A percentile compares a stretch with the other conserved stretches of the same genome.
Conservation (phyloP, 2,113 vertebrate genomes). For the Crotophaga sulcirostris region DNA sequence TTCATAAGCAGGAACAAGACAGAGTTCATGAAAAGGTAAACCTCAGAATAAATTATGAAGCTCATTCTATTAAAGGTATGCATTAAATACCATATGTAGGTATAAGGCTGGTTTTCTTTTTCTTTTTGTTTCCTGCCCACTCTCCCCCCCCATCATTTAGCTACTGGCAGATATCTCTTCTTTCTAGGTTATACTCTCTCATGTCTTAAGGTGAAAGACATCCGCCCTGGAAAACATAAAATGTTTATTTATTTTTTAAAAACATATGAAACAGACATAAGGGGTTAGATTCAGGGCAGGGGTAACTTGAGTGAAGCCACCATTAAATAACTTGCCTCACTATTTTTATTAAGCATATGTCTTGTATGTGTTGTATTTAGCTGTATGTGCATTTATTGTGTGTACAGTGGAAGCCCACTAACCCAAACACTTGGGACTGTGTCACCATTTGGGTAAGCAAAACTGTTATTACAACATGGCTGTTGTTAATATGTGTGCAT, state of each 20-base stretch:
- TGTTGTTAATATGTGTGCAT: not conserved
- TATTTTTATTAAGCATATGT: not conserved
- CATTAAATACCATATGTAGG: constrained; percentile 63
- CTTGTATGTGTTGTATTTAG: not conserved
- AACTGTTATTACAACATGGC: rapidly evolving
- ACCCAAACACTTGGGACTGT: not conserved
- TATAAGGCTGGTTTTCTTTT: not conserved
- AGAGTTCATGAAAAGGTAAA: constrained; percentile 72
- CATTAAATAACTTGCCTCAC: not conserved
- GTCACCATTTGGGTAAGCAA: not conserved
- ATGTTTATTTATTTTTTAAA: not conserved
- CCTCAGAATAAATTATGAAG: constrained; percentile 68
- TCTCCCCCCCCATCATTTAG: not conserved
- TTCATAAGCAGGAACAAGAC: constrained; percentile 57
- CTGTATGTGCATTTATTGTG: not conserved
- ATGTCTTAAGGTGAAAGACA: not conserved
- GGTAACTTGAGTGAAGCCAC: not conserved
- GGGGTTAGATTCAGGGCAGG: not conserved
- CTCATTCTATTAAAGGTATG: constrained; percentile 37
- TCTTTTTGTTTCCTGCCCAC: not conserved
- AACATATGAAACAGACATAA: not conserved
- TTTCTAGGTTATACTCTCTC: not conserved
- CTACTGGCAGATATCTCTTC: not conserved
- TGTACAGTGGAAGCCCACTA: not conserved
- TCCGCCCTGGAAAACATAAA: not conserved